Conservation (phyloP, 1,140 invertebrate species). For the Drosophila oshimai region DNA sequence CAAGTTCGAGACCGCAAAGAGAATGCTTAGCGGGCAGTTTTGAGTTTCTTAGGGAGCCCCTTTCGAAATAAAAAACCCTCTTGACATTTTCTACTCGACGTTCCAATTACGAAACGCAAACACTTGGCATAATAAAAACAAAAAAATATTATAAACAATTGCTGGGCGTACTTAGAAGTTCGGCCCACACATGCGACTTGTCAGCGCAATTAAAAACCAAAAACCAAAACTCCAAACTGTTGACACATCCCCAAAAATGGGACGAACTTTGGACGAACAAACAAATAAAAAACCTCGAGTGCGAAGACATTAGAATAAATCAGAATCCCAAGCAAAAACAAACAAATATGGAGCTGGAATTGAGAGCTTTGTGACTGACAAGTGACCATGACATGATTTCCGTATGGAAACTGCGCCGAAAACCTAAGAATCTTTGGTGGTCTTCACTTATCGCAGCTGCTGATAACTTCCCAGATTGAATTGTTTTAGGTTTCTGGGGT, state of each 20-base stretch:
- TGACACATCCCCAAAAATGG: constrained; percentile 53
- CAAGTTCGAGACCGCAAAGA: constrained; percentile 20
- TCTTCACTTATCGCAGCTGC: constrained; percentile 36
- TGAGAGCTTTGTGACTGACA: constrained; percentile 40
- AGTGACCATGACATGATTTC: constrained; percentile 67
- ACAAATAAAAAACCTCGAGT: constrained; percentile 47
- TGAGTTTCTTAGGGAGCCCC: constrained; percentile 7
- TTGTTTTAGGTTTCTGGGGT: constrained; percentile 42
- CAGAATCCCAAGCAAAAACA: constrained; percentile 24
- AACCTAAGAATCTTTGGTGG: constrained; percentile 30
- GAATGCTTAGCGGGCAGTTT: constrained; percentile 8
- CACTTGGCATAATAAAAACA: constrained; percentile 74
- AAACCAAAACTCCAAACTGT: constrained; percentile 43
- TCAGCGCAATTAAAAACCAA: constrained; percentile 53
- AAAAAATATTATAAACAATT: constrained; percentile 51
- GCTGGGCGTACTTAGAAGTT: constrained; percentile 28
- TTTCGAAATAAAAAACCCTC: constrained; percentile 44
- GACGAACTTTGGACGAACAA: constrained; percentile 47
- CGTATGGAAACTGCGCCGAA: constrained; percentile 21
- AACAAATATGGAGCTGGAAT: constrained; percentile 44
- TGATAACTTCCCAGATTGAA: constrained; percentile 48
- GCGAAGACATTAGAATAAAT: constrained; percentile 63
- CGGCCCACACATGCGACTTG: constrained; percentile 45
- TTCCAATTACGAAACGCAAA: constrained; percentile 78
- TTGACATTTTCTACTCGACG: constrained; percentile 66